Percentiles rank a stretch among this genome's conserved stretches.
phyloP scores from a whole-genome alignment of 2,888 invertebrate genomes.

The Odontomyia ornata region DNA sequence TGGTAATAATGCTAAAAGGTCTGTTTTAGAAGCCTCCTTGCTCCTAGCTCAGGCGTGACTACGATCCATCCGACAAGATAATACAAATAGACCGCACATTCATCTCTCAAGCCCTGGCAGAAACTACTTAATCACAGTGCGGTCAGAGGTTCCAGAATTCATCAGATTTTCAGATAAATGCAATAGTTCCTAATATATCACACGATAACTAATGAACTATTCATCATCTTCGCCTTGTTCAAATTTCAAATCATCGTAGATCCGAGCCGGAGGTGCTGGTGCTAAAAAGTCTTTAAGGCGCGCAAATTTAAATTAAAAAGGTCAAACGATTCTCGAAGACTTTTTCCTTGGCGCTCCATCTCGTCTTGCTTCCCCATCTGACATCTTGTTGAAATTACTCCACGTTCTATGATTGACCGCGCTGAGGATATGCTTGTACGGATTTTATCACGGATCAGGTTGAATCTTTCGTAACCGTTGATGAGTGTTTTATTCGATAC shows the following conservation, averaged over 20 bases:
- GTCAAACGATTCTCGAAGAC: slow-evolving; percentile 4
- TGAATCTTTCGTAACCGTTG: neutral
- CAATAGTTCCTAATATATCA: slow-evolving; percentile 22
- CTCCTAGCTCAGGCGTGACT: slow-evolving; percentile 27
- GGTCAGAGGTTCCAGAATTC: slow-evolving; percentile 33
- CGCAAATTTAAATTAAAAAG: slow-evolving; percentile 40
- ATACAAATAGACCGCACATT: neutral
- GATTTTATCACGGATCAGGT: neutral
- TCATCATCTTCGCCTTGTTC: slow-evolving; percentile 14
- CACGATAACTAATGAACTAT: slow-evolving; percentile 17
- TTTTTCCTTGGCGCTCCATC: neutral
- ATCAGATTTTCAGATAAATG: slow-evolving; percentile 23
- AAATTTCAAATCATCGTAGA: neutral
- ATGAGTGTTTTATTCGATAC: neutral
- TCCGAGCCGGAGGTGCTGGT: neutral
- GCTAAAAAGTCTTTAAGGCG: neutral
- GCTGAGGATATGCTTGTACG: neutral
- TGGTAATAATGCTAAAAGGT: neutral
- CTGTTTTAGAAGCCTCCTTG: slow-evolving; percentile 1
- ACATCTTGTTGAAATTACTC: slow-evolving; percentile 6
- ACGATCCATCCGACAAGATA: slow-evolving; percentile 13
- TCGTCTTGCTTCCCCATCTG: neutral
- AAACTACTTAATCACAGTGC: slow-evolving; percentile 39
- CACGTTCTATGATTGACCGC: neutral
- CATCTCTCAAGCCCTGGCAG: neutral